Evolutionary conservation across 1,140 invertebrate species (phyloP).

Genomic region (Drosophila nebulosa): DNA sequence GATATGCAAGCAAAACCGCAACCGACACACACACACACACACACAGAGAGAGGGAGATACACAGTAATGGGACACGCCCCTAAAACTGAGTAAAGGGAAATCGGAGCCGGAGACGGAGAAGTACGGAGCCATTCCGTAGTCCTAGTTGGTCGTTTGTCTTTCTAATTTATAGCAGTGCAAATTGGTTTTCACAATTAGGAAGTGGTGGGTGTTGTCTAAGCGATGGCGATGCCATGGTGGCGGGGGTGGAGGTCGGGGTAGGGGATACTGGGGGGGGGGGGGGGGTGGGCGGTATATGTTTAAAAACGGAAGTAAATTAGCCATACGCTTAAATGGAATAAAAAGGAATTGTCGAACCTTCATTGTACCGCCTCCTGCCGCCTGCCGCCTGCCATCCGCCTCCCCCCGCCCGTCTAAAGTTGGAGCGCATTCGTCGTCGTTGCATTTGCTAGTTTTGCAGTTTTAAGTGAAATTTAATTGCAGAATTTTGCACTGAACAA

Average conservation of each 20-base stretch:
- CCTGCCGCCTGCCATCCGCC: not conserved
- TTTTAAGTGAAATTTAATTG: conserved; percentile 79
- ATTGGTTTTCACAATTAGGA: conserved; percentile 79
- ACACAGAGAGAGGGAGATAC: not conserved
- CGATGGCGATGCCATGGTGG: not conserved
- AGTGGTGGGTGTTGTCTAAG: conserved; percentile 68
- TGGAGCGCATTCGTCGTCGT: not conserved
- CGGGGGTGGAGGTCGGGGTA: not conserved
- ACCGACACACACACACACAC: conserved; percentile 4
- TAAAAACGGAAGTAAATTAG: conserved; percentile 75
- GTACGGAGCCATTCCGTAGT: not conserved
- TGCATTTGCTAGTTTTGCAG: conserved; percentile 45
- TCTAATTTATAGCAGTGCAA: conserved; percentile 77
- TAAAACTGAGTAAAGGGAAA: not conserved
- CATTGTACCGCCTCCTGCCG: not conserved
- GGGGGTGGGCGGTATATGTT: conserved; percentile 52
- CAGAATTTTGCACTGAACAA: conserved; percentile 51
- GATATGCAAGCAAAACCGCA: conserved; percentile 50
- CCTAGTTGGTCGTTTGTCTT: conserved; percentile 63
- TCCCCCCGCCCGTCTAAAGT: too few relatives aligned
- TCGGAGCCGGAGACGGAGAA: not conserved
- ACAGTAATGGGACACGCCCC: conserved; percentile 53
- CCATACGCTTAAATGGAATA: conserved; percentile 27
- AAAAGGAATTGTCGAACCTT: not conserved
- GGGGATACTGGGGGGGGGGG: not conserved